Evolutionary conservation across 2,797 vertebrate genomes (phyloP), one percentile per base, ranked within the genome.

Genomic region (Pseudopleuronectes americanus): DNA sequence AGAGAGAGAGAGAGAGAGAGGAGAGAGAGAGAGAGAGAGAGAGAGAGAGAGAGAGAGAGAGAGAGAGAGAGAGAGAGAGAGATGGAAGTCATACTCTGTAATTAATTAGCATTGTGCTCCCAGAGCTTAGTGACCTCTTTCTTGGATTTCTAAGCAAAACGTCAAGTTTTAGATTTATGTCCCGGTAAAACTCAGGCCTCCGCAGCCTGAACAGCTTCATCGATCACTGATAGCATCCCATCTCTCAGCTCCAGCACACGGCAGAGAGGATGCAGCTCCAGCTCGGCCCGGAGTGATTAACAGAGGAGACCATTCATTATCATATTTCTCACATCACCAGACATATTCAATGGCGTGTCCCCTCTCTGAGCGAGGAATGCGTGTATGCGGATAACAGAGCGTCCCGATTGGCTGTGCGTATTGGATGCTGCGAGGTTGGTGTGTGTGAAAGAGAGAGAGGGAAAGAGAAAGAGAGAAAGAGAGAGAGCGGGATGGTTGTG

Each of bases 261-360:
- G 47, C 13, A 22, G 79, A 83, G 82, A 70, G 82, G 77, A 77
- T 71, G 86, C 85, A 68, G 43, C 47, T 72, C 88, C 82, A 52
- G 84, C 79, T 83, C 86, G 60, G 79, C 74, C 74, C 52, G 62
- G 57, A 81, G 77, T 87, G 87, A 92, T 92, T 90, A 93, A 92
- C 91, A 93, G 88, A 88, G 77, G 80, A 84, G 86, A 83, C 74
- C 88, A 92, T 92, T 92, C 91, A 93, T 93, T 89, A 92, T 88
- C 90, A 90, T 90, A 90, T 92, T 93, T 92, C 88, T 89, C 92
- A 93, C 91, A 91, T 92, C 92, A 91, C 76, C 90, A 91, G 85
- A 90, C 90, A 91, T 71, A 87, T 87, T 93, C 90, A 92, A 92
- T 90, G 78, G 89, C 74, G 68, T 81, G 84, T 83, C 87, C 87